Conservation (phyloP, 2,113 vertebrate species). For the Amazona vittata region DNA sequence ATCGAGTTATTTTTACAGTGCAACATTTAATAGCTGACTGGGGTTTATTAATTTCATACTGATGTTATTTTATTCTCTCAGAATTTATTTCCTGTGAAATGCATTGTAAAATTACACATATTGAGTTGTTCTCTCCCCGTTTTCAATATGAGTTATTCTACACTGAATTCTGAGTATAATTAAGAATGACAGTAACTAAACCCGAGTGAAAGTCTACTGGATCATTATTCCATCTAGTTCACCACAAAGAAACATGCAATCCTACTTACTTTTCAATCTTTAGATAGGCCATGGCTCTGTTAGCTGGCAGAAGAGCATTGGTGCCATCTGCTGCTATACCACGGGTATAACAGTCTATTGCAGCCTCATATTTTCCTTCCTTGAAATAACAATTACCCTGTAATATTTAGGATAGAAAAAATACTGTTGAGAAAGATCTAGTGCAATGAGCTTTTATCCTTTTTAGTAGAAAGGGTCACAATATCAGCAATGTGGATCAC, state of each 20-base stretch:
- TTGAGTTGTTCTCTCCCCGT: not conserved
- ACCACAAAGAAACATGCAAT: not conserved
- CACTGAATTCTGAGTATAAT: not conserved
- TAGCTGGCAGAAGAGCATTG: conserved; percentile 92
- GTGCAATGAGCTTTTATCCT: not conserved
- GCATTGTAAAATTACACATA: not conserved
- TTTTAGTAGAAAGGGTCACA: not conserved
- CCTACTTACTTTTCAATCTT: conserved; percentile 87
- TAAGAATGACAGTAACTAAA: not conserved
- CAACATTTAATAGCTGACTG: not conserved
- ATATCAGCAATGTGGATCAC: not conserved
- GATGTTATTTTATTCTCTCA: not conserved
- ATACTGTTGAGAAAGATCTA: not conserved
- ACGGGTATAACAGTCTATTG: conserved; percentile 89
- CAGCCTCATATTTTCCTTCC: conserved; percentile 91
- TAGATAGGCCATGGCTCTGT: conserved; percentile 95
- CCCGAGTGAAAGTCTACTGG: not conserved
- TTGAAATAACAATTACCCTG: conserved; percentile 97
- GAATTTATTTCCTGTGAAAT: not conserved
- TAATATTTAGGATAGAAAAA: not conserved
- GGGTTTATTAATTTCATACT: not conserved
- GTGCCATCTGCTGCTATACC: conserved; percentile 89
- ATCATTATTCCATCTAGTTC: not conserved
- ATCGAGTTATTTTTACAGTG: not conserved
- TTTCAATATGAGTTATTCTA: not conserved